Percentiles rank a stretch among this genome's conserved stretches.
These are phyloP conservation scores for Caenorhabditis angaria DNA, from an alignment of 2,888 invertebrate species.

Conservation along the genomic window DNA sequence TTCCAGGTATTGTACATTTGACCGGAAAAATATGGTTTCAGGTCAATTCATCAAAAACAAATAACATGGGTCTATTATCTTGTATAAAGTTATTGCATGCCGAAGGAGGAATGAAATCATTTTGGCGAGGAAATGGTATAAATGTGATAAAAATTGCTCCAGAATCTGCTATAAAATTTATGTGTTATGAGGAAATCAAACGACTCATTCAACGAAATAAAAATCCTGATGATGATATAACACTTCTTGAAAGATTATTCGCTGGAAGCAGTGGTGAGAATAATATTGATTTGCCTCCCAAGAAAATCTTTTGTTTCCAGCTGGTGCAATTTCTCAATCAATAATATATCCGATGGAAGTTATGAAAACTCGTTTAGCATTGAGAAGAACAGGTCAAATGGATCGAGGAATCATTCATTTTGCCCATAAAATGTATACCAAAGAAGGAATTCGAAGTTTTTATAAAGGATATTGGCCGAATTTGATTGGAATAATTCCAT, in stretches of 20 bases:
- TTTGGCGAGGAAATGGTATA: conserved; percentile 98
- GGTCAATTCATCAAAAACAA: conserved; percentile 81
- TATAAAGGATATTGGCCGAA: conserved; percentile 95
- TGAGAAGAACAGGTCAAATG: conserved; percentile 90
- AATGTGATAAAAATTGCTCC: conserved; percentile 98
- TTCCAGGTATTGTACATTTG: too few species aligned
- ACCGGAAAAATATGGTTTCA: conserved; percentile 46
- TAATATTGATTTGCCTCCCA: not conserved
- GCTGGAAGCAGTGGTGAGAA: conserved; percentile 81
- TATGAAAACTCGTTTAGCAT: conserved; percentile 91
- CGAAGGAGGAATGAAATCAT: conserved; percentile 83
- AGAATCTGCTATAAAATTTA: conserved; percentile 95
- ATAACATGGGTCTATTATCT: conserved; percentile 59
- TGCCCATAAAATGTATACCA: conserved; percentile 84
- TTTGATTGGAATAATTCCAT: conserved; percentile 90
- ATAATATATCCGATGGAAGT: conserved; percentile 96
- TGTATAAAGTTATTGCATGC: conserved; percentile 29
- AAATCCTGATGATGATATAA: conserved; percentile 78
- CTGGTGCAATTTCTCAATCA: conserved; percentile 93
- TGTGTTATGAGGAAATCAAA: conserved; percentile 91
- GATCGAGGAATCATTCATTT: conserved; percentile 88
- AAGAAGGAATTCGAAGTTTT: conserved; percentile 87
- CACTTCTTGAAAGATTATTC: conserved; percentile 87
- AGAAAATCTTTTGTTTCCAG: conserved; percentile 72
- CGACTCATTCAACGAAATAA: conserved; percentile 82